A percentile compares a stretch with the other conserved stretches of the same genome.
phyloP scores from a whole-genome alignment of 1,140 invertebrate genomes.

The Panagrolaimus sp. region DNA sequence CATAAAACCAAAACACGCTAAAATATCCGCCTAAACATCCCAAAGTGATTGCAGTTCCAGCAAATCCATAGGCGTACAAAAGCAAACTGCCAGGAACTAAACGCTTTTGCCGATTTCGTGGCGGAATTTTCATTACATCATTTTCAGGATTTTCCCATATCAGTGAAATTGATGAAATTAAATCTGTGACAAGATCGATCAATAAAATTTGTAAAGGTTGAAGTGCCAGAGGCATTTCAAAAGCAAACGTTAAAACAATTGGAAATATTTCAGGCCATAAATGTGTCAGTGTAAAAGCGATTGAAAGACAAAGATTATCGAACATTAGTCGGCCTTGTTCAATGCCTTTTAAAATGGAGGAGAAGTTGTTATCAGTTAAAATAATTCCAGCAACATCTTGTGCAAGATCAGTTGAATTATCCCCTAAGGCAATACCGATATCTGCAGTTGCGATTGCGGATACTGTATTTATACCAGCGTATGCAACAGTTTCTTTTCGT shows the following conservation, averaged over 20 bases:
- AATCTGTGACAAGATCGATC: conserved; percentile 43
- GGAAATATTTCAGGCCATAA: conserved; percentile 58
- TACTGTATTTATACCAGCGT: conserved; percentile 59
- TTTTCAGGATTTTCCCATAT: conserved; percentile 59
- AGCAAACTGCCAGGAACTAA: conserved; percentile 35
- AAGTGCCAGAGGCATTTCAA: conserved; percentile 54
- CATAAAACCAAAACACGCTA: conserved; percentile 48
- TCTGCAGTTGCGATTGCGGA: conserved; percentile 68
- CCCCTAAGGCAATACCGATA: conserved; percentile 64
- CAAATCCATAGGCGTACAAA: conserved; percentile 40
- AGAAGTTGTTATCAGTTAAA: conserved; percentile 69
- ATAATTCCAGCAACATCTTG: conserved; percentile 68
- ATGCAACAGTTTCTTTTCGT: conserved; percentile 46
- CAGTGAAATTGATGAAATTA: conserved; percentile 55
- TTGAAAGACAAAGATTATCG: conserved; percentile 43
- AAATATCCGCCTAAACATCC: conserved; percentile 46
- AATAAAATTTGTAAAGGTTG: conserved; percentile 44
- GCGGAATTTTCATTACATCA: conserved; percentile 59
- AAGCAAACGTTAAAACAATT: conserved; percentile 56
- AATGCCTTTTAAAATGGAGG: conserved; percentile 68
- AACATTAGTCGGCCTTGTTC: conserved; percentile 63
- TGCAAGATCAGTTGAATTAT: conserved; percentile 45
- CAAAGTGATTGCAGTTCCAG: conserved; percentile 43
- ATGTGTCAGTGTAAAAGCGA: conserved; percentile 23
- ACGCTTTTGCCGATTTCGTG: conserved; percentile 32